A percentile compares a stretch with the other conserved stretches of the same genome.
phyloP scores from a whole-genome alignment of 2,888 invertebrate species.

The Thera britannica region DNA sequence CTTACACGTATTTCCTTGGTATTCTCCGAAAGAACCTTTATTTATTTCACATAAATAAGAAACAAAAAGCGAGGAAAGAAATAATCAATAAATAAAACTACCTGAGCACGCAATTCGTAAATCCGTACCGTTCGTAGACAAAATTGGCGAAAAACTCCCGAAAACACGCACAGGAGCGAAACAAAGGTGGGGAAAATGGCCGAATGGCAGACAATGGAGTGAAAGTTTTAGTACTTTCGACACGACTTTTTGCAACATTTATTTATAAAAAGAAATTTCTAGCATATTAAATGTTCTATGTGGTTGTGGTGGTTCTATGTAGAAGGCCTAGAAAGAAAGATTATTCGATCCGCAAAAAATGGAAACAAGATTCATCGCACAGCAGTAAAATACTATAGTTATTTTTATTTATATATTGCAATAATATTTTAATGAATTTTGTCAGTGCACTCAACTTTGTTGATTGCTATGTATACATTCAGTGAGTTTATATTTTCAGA shows the following conservation, averaged over 20 bases:
- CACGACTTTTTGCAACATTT: neutral
- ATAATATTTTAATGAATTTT: no score
- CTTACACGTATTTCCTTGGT: neutral
- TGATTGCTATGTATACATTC: no score
- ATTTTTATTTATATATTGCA: no score
- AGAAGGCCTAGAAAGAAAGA: no score
- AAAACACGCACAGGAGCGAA: conserved; percentile 19
- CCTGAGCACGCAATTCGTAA: conserved; percentile 33
- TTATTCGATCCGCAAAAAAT: no score
- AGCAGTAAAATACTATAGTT: no score
- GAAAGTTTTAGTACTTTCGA: conserved; percentile 16
- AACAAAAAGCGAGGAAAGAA: conserved; percentile 13
- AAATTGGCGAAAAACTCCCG: conserved; percentile 27
- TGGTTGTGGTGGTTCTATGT: no score
- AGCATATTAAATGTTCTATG: no score
- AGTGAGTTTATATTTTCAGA: no score
- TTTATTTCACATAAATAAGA: conserved; percentile 16
- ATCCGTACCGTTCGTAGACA: conserved; percentile 23
- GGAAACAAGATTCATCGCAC: no score
- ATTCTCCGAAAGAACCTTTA: neutral
- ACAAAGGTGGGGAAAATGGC: conserved; percentile 25
- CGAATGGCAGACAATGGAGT: conserved; percentile 21
- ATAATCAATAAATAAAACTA: conserved; percentile 29
- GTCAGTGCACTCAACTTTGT: no score
- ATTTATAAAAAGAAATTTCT: no score